Base-by-base conservation (phyloP, 2,797 vertebrate genomes). In the Ibycter americanus region DNA sequence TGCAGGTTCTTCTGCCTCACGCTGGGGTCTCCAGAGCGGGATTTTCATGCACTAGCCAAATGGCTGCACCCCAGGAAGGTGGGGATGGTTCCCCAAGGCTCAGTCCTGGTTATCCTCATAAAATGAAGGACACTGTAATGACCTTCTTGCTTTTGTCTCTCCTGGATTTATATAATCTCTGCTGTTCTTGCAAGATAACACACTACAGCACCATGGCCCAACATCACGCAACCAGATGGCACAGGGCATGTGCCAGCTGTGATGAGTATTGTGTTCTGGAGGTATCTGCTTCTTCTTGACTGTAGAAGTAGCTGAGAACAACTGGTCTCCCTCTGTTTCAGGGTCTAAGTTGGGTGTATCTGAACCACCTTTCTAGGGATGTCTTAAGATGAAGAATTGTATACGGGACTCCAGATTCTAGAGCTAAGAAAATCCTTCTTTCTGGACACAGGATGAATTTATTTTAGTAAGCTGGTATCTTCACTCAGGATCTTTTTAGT, bases 11-110 rank as follows among this genome's bases (percentile, higher is more conserved):
- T 51, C 20, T 84, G 49, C 56, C 49, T 87, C 56, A 19, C 32
- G 3, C 0, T 19, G 16, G 16, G 8, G 11, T 0, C 71, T 15
- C n/a, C 31, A 51, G 56, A n/a, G 3, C 0, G 12, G 14, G 4
- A 26, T 85, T 76, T 82, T 38, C 31, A 46, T 29, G 17, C 19
- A 15, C 4, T 46, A 55, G 15, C 29, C 19, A 47, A 89, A 62
- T 1, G 1, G n/a, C 23, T 56, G 15, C 26, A 61, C 4, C 5
- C 5, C 15, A 23, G 36, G 15, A 77, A 92, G 51, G 9, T 18
- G 31, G 11, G 11, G 32, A 29, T 55, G 2, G 1, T 55, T 40
- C 20, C 9, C 18, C 25, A 34, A 8, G 26, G 19, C 42, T 91
- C 44, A 31, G 14, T 54, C 32, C 42, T 68, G 40, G 8, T 56